Percentiles rank a stretch among this genome's conserved stretches.
Evolutionary conservation across 2,797 vertebrate species (phyloP).

Genomic region (Caiman crocodilus): DNA sequence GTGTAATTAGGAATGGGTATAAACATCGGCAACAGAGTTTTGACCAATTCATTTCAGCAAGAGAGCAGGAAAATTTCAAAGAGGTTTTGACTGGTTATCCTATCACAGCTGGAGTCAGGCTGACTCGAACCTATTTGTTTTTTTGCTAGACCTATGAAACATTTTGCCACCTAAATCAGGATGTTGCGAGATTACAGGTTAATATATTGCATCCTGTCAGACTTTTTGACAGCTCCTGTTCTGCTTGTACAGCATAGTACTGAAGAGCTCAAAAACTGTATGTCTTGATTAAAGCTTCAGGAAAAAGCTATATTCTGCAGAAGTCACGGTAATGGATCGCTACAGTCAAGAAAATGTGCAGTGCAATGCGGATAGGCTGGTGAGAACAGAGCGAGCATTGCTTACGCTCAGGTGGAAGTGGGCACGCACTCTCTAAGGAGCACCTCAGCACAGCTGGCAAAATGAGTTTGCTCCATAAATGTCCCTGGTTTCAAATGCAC

Average conservation of each 20-base stretch:
- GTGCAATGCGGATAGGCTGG: not conserved
- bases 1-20: not conserved
- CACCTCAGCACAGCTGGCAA: not conserved
- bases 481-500: not conserved
- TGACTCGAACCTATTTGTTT: not conserved
- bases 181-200: not conserved
- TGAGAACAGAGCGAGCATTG: not conserved
- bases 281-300: not conserved
- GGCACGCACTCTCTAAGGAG: not conserved
- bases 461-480: not conserved
- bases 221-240: not conserved
- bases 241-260: not conserved
- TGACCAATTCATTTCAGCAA: not conserved
- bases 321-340: not conserved
- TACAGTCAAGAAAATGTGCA: not conserved
- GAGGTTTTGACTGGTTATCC: not conserved
- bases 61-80: not conserved
- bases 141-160: not conserved
- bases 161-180: not conserved
- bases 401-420: not conserved
- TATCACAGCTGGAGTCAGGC: too few species aligned
- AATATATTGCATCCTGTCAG: not conserved
- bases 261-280: not conserved
- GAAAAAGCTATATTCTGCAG: not conserved
- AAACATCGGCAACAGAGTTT: not conserved